These are phyloP conservation scores for Fukomys damarensis DNA, from an alignment of 2,113 vertebrate genomes.

Conservation along the genomic window DNA sequence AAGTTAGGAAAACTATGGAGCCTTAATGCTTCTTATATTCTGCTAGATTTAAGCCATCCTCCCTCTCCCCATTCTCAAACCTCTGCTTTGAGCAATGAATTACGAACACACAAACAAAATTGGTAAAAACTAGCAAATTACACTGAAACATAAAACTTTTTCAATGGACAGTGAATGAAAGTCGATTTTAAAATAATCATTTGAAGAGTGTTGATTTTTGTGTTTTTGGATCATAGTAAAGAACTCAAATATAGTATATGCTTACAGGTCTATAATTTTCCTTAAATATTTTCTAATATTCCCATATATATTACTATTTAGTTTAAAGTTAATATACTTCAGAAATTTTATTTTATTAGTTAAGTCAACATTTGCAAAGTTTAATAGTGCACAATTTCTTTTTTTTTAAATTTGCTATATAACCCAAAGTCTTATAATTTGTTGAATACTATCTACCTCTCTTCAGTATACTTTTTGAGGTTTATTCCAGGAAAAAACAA, in stretches of 20 bases:
- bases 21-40: neutral
- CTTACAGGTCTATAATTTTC: slow-evolving; percentile 22
- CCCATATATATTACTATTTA: neutral
- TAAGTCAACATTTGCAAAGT: neutral
- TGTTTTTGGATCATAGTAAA: neutral
- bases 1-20: neutral
- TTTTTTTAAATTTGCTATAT: slow-evolving; percentile 25
- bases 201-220: neutral
- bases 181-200: neutral
- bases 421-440: neutral
- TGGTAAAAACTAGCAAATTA: neutral
- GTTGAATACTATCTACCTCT: neutral
- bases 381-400: neutral
- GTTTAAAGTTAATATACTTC: slow-evolving; percentile 23
- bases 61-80: neutral
- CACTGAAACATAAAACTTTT: neutral
- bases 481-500: neutral
- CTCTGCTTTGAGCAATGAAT: neutral
- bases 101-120: neutral
- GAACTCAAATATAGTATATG: neutral
- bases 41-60: neutral
- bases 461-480: neutral
- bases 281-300: slow-evolving; percentile 37
- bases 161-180: neutral
- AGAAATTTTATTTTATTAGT: neutral